Base-by-base conservation (phyloP, 2,888 invertebrate species). In the Zygaena filipendulae region DNA sequence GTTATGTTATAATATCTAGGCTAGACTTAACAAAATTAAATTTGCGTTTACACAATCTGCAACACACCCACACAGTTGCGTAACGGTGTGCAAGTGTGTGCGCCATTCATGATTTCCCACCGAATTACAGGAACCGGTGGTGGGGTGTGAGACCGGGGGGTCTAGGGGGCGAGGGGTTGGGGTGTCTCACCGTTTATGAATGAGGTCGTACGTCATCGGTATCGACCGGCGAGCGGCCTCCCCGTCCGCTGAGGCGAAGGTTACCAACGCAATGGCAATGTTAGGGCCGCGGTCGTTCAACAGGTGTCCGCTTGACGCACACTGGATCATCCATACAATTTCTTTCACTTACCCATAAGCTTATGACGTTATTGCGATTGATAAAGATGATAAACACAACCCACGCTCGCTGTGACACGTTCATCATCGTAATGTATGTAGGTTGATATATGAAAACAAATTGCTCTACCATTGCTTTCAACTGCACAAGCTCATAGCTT, bases 201-300 rank as follows among this genome's bases (percentile, higher is more conserved):
- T 79, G 77, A 62, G 72, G 72, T 47, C 61, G 60, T 69, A 77
- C 77, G 77, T 79, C 77, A 79, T 66, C 50, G 50, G 44, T 56
- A 72, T 75, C 68, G 77, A 79, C 57, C 60, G 57, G 38, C 46
- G 35, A 34, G 45, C 43, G 40, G 43, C 47, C 42, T 32, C 35
- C 5, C 37, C 40, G 38, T 40, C 43, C 52, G 55, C 55, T 59
- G 46, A 45, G 52, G 52, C 38, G 50, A 54, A 62, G 71, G 74
- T 66, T 68, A 60, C 49, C 62, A 16, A 44, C 59, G 59, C 74
- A 75, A 77, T 74, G 77, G 54, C 72, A 61, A 41, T 41, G 43
- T 46, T 45, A 47, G 47, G 47, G 47, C 39, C 36, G 32, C 50
- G 54, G 38, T 47, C 52, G 51, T 52, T 54, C 74, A 72, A 77